Evolutionary conservation across 2,113 vertebrate species (phyloP), one percentile per base, ranked within the genome.

Genomic region (Ophthalmotilapia sp.): DNA sequence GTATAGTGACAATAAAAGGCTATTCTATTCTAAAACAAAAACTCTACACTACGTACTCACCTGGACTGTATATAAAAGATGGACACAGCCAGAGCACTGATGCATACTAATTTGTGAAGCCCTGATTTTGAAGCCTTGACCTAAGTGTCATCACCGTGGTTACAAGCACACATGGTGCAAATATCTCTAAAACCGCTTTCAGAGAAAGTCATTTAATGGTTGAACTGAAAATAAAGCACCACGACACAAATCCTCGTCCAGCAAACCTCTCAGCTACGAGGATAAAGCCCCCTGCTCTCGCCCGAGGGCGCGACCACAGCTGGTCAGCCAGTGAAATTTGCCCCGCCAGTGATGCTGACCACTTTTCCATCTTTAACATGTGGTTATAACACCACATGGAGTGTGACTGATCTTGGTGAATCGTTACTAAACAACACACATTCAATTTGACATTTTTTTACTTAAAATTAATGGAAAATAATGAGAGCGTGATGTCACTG

Each of bases 401-500:
- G 60, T 11, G 33, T 38, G 60, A 38, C 19, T 21, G 19, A 13
- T 38, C 3, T 42, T 23, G 21, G 2, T 15, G 65, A 42, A 70
- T 70, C 5, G 1, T 2, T 70, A 42, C 65, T 42, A 70, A 70
- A 70, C 38, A 9, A 42, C 38, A 70, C 17, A n/a, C 10, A 36
- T 65, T 65, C 60, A 65, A 36, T 0, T 65, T 65, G 17, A 65
- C 31, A 36, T 65, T 65, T 62, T 65, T 65, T 36, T 3, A 12
- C 31, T 65, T 65, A 65, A 65, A 70, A 23, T 23, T 9, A 23
- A 26, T 70, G 13, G 5, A 70, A 70, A 70, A 65, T 1, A 65
- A 42, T 0, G n/a, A 42, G n/a, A 70, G 38, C 0, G 2, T 0
- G 6, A 65, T 38, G 60, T 42, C 5, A 70, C 0, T 70, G 1